Base-by-base conservation (phyloP, 2,113 vertebrate species). In the Amazona guildingii region DNA sequence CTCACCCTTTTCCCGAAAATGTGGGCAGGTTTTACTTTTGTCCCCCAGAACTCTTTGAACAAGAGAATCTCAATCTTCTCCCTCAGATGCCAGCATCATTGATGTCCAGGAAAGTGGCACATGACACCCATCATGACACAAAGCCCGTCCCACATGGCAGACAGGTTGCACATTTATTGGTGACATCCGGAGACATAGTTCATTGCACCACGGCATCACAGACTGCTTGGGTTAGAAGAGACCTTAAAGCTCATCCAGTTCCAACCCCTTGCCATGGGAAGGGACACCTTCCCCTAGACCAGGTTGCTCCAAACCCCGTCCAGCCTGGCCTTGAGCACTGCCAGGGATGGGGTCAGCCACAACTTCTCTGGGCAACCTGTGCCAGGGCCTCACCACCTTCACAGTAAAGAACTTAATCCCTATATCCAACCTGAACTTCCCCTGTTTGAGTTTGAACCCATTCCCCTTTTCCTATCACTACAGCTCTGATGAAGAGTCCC, bases 81-180 rank as follows among this genome's bases (percentile, higher is more conserved):
- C 31, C 59, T 68, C 23, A 33, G 66, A 21, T 9, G 11, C 37
- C 61, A 43, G 37, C 48, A 13, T 9, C 64, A 33, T 8, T 1
- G 1, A 27, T 18, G 77, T 62, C 35, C 76, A 62, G 76, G 70
- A 86, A 73, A 16, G 76, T 3, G 1, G 33, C 24, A 63, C 1
- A 3, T 46, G 46, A 13, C 13, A 16, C 19, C 19, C 0, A 1
- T 29, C 2, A 0, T 31, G 51, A 44, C 46, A 39, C 70, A 8
- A 37, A 55, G 52, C 17, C 33, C 37, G 0, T 44, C 46, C 31
- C 59, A 35, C 0, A 1, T 19, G 64, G 51, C 37, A 46, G 43
- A 35, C 0, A 0, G 64, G 64, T 39, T 7, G 1, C 49, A 27
- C 9, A 0, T 64, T 17, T 46, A 57, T 64, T 19, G 63, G 29